Evolutionary conservation across 2,888 invertebrate genomes (phyloP), one percentile per base, ranked within the genome.

Genomic region (Eilema sororculum): DNA sequence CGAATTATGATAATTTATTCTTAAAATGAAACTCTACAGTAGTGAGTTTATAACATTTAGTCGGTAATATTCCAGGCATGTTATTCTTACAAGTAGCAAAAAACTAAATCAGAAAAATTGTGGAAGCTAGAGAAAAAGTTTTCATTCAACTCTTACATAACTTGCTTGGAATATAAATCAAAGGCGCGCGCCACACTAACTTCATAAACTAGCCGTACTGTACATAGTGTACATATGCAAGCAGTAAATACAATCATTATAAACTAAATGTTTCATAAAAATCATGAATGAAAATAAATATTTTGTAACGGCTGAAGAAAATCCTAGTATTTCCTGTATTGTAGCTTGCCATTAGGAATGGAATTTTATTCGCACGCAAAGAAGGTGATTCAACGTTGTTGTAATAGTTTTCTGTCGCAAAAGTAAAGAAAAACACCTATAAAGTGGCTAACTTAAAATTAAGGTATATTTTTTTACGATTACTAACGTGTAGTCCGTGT

Each of bases 121-220:
- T 28, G 58, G 58, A 22, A 46, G 58, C 25, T 57, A 37, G 24
- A n/a, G 52, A n/a, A 46, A 59, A 46, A 69, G 64, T 69, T 65
- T 59, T 52, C 37, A 65, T 69, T 69, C 60, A 69, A 69, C 69
- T 69, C 64, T 60, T 69, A 65, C 65, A 60, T 69, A 69, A 33
- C 65, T 69, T 65, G 59, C 52, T 64, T 58, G 30, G 65, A 65
- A 69, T 69, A 69, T 69, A 69, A 65, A 69, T 69, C 69, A 69
- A 69, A 69, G 65, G 64, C 57, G 28, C 33, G 59, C 46, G 46
- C 65, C 30, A 69, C 65, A 37, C 52, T 69, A 59, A 16, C 60
- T 10, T 20, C 24, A 30, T 69, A 57, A 16, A 46, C 46, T 20
- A 41, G 28, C 28, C 28, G 28, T 28, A 28, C 28, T 5, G 28